A percentile compares a stretch with the other conserved stretches of the same genome.
phyloP scores from a whole-genome alignment of 2,888 invertebrate species.

The Trachelus iudaicus region DNA sequence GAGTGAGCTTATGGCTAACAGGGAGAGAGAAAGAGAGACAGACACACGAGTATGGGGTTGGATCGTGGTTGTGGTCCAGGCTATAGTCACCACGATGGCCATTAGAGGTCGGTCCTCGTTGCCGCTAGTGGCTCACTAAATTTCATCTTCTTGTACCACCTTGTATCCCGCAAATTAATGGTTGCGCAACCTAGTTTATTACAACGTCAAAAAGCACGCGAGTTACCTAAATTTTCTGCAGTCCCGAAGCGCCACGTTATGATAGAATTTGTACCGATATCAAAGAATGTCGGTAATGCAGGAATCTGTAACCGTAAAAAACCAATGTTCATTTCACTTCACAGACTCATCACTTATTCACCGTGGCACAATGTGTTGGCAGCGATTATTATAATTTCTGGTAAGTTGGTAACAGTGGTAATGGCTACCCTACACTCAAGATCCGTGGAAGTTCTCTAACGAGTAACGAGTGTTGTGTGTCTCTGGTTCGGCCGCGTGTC shows the following conservation, averaged over 20 bases:
- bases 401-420: not conserved
- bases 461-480: conserved; percentile 43
- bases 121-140: conserved; percentile 63
- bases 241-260: not conserved
- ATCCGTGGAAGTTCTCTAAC: not conserved
- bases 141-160: conserved; percentile 57
- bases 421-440: not conserved
- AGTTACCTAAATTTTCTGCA: not conserved
- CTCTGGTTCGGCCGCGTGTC: conserved; percentile 25
- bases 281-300: too few relatives aligned
- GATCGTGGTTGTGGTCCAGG: conserved; percentile 51
- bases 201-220: not conserved
- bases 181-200: conserved; percentile 36
- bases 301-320: not conserved
- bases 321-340: not conserved
- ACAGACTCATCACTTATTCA: not conserved
- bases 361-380: too few relatives aligned
- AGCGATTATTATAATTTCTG: not conserved
- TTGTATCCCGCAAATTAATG: conserved; percentile 59
- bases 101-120: conserved; percentile 58
- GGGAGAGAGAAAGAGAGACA: conserved; percentile 15
- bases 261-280: too few relatives aligned
- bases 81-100: conserved; percentile 58
- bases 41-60: conserved; percentile 22
- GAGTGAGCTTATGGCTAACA: not conserved